Evolutionary conservation across 2,113 vertebrate species (phyloP), one percentile per base, ranked within the genome.

Genomic region (Hippotragus niger): DNA sequence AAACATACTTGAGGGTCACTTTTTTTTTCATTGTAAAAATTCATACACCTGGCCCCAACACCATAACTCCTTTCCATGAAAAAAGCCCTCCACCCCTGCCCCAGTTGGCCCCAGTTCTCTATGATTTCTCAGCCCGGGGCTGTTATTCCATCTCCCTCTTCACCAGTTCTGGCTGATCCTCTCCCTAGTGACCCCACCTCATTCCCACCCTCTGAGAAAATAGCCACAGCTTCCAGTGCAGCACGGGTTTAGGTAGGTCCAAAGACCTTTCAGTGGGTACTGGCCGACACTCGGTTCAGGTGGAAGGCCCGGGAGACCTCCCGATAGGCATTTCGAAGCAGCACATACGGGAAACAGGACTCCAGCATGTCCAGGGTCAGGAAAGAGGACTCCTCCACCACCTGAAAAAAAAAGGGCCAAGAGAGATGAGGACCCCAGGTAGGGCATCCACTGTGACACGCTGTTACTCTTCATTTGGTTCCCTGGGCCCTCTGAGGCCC

Each of bases 311-410:
- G 98, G 98, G 99, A 99, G 60, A 99, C 99, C 88, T 99, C 99
- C 64, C 99, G 99, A 98, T 99, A 99, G 71, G 99, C 99, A 29
- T 99, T 99, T 50, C 99, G 98, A 47, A 99, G 99, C 55, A 99
- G 99, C 33, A 99, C 99, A 0, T 99, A 99, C 0, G 99, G 99
- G 96, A 99, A 99, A 96, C 99, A 99, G 98, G 98, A 99, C 98
- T 99, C 99, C 98, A 99, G 98, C 99, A 99, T 99, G 98, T 99
- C 99, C 95, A 99, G 98, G 33, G 99, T 99, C 95, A 99, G 98
- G 98, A 99, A 99, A 2, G 99, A 99, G 7, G 99, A 99, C 95
- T 99, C 99, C 16, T 99, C 99, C 97, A 99, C 99, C 7, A 99
- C 99, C 99, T 99, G 95, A 10, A 97, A 98, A 47, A 97, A 40